Base-by-base conservation (phyloP, 2,888 invertebrate genomes). In the Papilio elwesi region DNA sequence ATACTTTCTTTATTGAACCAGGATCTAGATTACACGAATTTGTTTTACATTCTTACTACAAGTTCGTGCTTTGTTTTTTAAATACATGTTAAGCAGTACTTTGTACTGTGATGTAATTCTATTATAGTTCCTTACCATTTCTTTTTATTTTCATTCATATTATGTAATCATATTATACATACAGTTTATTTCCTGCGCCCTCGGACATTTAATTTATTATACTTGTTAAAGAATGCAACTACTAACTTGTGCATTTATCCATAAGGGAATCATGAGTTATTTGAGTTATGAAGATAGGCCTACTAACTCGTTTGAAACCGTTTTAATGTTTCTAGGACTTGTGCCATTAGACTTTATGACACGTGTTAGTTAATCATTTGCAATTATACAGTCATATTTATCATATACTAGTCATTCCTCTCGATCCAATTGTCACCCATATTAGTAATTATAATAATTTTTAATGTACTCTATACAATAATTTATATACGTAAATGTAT, bases 1-100 rank as follows among this genome's bases (percentile, higher is more conserved):
- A 16, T 65, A 59, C 26, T 67, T 26, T 55, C 38, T 49, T 53
- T 47, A 53, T 63, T 48, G 43, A 38, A 72, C 52, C 71, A 72
- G 68, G 67, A 72, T 72, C 63, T 62, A 47, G 59, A 67, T 72
- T 36, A 72, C 43, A 53, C 26, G n/a, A 57, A 53, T 68, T 62
- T 62, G 48, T 26, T 65, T 53, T 26, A 62, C 62, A 12, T 48
- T 64, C n/a, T 26, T 62, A 15, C 55, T 38, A 71, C 11, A 8
- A 6, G 59, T 36, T 51, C 63, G 71, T 72, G 71, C 47, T 62
- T 67, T 16, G 71, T 62, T 62, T 71, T 51, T 62, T 52, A 71
- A 66, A 51, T 16, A 26, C 8, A n/a, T 13, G 49, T 36, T 57
- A 49, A 52, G 53, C 55, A 64, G 57, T 66, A 57, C 48, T 71